Evolutionary conservation across 2,888 invertebrate species (phyloP).

Genomic region (Hesperia comma): DNA sequence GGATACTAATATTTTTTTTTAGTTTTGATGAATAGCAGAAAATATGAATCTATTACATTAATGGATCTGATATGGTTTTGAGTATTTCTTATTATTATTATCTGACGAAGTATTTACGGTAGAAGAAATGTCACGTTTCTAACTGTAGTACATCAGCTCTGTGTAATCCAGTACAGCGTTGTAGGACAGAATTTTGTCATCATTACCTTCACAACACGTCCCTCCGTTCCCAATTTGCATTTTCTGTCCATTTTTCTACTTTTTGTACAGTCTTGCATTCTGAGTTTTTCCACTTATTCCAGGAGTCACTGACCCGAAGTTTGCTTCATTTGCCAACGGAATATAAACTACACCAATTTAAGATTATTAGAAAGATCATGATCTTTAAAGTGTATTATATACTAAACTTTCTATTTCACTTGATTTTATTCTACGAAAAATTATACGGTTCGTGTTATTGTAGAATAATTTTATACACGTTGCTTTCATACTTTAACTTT

Average conservation of each 20-base stretch:
- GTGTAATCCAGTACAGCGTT: not conserved
- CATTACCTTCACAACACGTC: not conserved
- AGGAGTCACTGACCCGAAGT: conserved; percentile 4
- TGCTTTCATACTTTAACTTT: no score
- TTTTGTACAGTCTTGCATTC: conserved; percentile 11
- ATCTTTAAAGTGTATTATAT: not conserved
- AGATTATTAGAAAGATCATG: not conserved
- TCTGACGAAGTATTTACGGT: no score
- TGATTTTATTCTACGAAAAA: no score
- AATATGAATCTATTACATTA: no score
- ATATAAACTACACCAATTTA: not conserved
- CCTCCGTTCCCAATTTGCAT: conserved; percentile 11
- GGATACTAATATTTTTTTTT: no score
- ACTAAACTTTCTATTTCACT: no score
- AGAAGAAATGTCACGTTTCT: not conserved
- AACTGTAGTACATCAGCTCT: not conserved
- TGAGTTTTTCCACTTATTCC: not conserved
- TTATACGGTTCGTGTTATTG: no score
- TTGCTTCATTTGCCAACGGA: not conserved
- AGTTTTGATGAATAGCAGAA: no score
- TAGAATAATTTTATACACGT: no score
- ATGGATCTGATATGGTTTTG: no score
- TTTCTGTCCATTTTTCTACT: conserved; percentile 8
- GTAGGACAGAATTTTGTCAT: not conserved
- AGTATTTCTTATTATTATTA: no score